A percentile compares a stretch with the other conserved stretches of the same genome.
phyloP scores from a whole-genome alignment of 2,888 invertebrate genomes.

The Xylota sylvarum region DNA sequence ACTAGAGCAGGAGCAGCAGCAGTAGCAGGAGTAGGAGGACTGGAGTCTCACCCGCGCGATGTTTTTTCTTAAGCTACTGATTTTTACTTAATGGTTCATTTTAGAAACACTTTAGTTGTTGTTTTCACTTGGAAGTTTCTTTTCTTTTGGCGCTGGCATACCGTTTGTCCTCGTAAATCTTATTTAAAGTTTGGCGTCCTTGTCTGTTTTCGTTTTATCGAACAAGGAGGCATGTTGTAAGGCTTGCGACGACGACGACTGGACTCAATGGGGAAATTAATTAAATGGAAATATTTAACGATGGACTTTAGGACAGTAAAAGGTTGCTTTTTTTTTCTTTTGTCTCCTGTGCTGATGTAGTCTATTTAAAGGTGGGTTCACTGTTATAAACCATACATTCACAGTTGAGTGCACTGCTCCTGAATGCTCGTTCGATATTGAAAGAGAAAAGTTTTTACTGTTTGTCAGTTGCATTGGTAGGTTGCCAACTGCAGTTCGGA shows the following conservation, averaged over 20 bases:
- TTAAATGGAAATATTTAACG: conserved; percentile 62
- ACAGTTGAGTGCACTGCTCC: not conserved
- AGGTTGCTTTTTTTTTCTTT: not conserved
- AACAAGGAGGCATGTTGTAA: conserved; percentile 29
- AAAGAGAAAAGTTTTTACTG: not conserved
- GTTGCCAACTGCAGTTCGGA: not conserved
- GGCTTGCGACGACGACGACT: conserved; percentile 1
- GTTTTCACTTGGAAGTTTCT: conserved; percentile 38
- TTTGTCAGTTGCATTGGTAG: not conserved
- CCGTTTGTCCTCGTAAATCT: conserved; percentile 65
- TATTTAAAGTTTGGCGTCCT: conserved; percentile 57
- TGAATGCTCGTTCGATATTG: not conserved
- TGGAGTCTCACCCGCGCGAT: conserved; percentile 18
- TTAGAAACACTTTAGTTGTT: conserved; percentile 59
- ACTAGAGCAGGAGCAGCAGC: conserved; percentile 21
- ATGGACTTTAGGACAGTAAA: not conserved
- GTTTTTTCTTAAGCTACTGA: conserved; percentile 38
- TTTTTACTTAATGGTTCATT: conserved; percentile 62
- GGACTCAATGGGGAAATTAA: conserved; percentile 54
- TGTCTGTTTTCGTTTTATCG: conserved; percentile 49
- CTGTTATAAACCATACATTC: not conserved
- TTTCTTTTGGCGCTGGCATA: conserved; percentile 6
- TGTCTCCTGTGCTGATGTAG: not conserved
- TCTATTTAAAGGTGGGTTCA: not conserved
- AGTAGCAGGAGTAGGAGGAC: conserved; percentile 8